Conservation (phyloP, 2,113 vertebrate species). For the Oriolus oriolus region DNA sequence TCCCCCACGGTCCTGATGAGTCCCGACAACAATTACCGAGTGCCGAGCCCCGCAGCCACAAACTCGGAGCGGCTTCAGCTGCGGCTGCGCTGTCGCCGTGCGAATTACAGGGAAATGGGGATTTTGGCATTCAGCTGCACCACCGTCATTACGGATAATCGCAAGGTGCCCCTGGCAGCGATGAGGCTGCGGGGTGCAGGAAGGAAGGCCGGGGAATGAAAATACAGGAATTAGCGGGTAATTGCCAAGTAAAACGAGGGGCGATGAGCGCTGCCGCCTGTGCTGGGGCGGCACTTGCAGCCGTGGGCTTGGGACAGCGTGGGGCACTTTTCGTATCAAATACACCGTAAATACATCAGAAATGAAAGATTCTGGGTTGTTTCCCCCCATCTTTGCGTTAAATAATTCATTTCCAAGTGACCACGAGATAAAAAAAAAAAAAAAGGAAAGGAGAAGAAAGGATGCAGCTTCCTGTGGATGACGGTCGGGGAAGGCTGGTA, state of each 20-base stretch:
- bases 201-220: background rate
- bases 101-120: background rate
- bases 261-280: background rate
- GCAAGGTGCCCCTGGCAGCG: background rate
- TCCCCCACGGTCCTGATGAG: background rate
- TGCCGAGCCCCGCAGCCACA: background rate
- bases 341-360: background rate
- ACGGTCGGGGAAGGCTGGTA: background rate
- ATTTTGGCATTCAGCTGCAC: conserved; percentile 26
- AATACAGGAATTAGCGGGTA: conserved; percentile 49
- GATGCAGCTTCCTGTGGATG: background rate
- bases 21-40: background rate
- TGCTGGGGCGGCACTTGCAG: background rate
- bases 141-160: conserved; percentile 23
- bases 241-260: conserved; percentile 29
- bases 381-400: background rate
- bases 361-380: background rate
- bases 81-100: background rate
- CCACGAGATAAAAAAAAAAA: too few species aligned
- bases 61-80: background rate
- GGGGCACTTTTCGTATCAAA: background rate
- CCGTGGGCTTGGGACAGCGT: background rate
- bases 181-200: background rate
- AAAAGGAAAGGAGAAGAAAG: background rate
- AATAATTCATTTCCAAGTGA: background rate